Evolutionary conservation across 2,888 invertebrate species (phyloP).

Genomic region (Yponomeuta sedellus): DNA sequence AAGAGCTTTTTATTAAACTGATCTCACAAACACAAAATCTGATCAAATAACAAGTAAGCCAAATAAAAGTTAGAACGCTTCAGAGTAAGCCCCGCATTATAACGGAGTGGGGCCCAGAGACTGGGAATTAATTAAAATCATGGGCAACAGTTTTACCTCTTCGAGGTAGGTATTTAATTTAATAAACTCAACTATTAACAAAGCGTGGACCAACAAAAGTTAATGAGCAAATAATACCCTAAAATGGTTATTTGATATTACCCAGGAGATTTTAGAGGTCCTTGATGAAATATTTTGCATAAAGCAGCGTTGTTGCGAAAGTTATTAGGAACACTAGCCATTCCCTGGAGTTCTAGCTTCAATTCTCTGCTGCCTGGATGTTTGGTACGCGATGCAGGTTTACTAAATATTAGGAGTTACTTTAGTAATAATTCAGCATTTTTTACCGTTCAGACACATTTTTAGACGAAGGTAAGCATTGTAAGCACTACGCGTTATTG

Average conservation of each 20-base stretch:
- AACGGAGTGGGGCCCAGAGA: not conserved
- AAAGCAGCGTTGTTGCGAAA: not conserved
- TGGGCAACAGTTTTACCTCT: not conserved
- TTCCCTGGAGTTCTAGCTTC: not conserved
- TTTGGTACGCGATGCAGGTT: not conserved
- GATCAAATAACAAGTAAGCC: not conserved
- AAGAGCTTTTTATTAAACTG: too few relatives aligned
- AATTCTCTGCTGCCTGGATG: not conserved
- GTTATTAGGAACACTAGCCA: not conserved
- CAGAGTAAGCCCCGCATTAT: not conserved
- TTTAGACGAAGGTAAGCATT: too few relatives aligned
- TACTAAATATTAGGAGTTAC: not conserved
- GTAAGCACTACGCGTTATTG: too few relatives aligned
- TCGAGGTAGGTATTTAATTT: not conserved
- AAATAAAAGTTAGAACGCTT: not conserved
- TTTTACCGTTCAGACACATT: too few relatives aligned
- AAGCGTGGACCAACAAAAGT: not conserved
- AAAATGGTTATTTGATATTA: not conserved
- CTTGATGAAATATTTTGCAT: not conserved
- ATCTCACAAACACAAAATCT: too few relatives aligned
- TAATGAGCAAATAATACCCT: not conserved
- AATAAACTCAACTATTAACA: constrained; percentile 1
- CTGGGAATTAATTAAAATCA: not conserved
- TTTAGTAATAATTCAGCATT: too few relatives aligned
- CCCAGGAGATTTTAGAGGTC: not conserved